Conservation (phyloP, 2,888 invertebrate species). For the Invenusta paracnida region DNA sequence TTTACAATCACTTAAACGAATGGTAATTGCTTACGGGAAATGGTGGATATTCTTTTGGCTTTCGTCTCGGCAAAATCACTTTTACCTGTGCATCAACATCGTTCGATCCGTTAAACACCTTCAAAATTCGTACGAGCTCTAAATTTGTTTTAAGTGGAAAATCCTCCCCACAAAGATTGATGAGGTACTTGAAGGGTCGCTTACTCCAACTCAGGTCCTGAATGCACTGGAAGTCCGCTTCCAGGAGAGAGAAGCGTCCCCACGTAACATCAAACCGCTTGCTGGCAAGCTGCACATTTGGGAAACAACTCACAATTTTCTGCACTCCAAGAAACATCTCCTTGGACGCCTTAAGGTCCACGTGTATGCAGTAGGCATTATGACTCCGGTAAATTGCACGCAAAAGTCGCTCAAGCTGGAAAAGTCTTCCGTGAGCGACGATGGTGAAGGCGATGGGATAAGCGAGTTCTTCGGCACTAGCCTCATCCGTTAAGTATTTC, state of each 20-base stretch:
- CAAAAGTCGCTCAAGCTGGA: slow-evolving; percentile 52
- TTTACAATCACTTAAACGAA: too few relatives aligned
- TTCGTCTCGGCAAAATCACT: too few relatives aligned
- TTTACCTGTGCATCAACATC: too few relatives aligned
- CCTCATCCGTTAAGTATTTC: too few relatives aligned
- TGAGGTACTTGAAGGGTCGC: too few relatives aligned
- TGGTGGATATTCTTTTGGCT: too few relatives aligned
- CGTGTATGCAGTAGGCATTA: slow-evolving; percentile 56
- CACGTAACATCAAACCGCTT: slow-evolving; percentile 47
- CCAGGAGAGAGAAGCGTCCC: slow-evolving; percentile 41
- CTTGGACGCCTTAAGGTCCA: slow-evolving; percentile 51
- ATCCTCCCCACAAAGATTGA: slow-evolving; percentile 46
- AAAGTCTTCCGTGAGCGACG: too few relatives aligned
- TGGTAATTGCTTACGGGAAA: too few relatives aligned
- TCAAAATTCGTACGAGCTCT: background rate
- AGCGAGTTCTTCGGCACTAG: too few relatives aligned
- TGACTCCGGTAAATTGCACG: slow-evolving; percentile 54
- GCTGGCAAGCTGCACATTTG: slow-evolving; percentile 50
- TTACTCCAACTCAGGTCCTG: slow-evolving; percentile 43
- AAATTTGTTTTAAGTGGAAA: slow-evolving; percentile 41
- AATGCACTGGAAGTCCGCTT: slow-evolving; percentile 43
- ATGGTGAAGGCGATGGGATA: too few relatives aligned
- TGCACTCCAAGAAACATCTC: slow-evolving; percentile 47
- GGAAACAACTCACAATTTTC: slow-evolving; percentile 49
- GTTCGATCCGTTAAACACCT: background rate